These are phyloP conservation scores for Andrena praecox DNA, from an alignment of 2,888 invertebrate species.

Conservation along the genomic window DNA sequence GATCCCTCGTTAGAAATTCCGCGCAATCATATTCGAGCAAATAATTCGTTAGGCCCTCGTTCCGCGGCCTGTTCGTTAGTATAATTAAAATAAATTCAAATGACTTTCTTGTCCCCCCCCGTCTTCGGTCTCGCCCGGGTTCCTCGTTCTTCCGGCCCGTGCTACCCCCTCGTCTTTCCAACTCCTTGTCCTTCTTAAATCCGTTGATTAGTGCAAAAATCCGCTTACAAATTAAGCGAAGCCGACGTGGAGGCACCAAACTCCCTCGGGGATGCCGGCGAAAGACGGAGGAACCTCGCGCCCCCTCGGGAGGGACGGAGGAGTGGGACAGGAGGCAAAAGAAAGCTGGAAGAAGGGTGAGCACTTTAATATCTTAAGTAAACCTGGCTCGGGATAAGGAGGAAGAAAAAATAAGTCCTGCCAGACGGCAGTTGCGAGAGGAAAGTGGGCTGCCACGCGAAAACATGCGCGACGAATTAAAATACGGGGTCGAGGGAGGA, in stretches of 20 bases:
- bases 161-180: slow-evolving; percentile 13
- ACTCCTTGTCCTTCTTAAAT: slow-evolving; percentile 78
- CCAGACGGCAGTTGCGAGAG: slow-evolving; percentile 64
- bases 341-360: slow-evolving; percentile 63
- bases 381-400: slow-evolving; percentile 77
- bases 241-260: slow-evolving; percentile 76
- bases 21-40: slow-evolving; percentile 84
- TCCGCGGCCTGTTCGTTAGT: slow-evolving; percentile 82
- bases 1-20: slow-evolving; percentile 81
- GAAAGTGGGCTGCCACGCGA: slow-evolving; percentile 64
- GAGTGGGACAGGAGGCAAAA: slow-evolving; percentile 58
- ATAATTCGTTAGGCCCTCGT: slow-evolving; percentile 84
- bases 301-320: slow-evolving; percentile 53
- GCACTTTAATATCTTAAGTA: slow-evolving; percentile 85
- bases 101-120: slow-evolving; percentile 81
- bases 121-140: slow-evolving; percentile 67
- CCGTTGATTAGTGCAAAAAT: slow-evolving; percentile 85
- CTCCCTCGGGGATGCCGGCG: slow-evolving; percentile 55
- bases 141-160: slow-evolving; percentile 16
- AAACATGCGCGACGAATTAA: slow-evolving; percentile 82
- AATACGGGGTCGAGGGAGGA: slow-evolving; percentile 68
- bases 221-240: slow-evolving; percentile 84
- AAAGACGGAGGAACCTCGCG: slow-evolving; percentile 44
- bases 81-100: slow-evolving; percentile 85
- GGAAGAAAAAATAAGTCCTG: slow-evolving; percentile 77